Base-by-base conservation (phyloP, 1,140 invertebrate genomes). In the Drosophila nebulosa region DNA sequence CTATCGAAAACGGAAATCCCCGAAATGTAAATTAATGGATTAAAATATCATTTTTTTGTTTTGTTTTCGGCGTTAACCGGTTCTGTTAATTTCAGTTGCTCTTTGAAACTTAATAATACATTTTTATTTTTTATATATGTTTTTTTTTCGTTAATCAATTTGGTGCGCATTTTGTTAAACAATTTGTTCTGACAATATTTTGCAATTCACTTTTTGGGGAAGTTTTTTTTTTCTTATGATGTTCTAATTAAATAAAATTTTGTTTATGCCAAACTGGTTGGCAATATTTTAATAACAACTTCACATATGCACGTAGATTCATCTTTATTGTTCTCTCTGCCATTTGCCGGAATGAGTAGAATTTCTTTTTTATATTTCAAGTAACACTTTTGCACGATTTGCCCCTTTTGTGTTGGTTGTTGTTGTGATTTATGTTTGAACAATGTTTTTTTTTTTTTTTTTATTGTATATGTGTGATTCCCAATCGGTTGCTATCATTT, bases 21-120 rank as follows among this genome's bases (percentile, higher is more conserved):
- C 81, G 27, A 88, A 86, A 86, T 86, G 81, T 81, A 88, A 86
- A 86, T 88, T 81, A 86, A 86, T 86, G 58, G 61, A 78, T 86
- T 61, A 66, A 64, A 67, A 74, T 76, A 78, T 74, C 46, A 76
- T 66, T 74, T 26, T 58, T 36, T 65, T 59, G 35, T 67, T 71
- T 26, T 53, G 6, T 10, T 32, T 32, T 32, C 57, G 21, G 26
- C 24, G 35, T 10, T 24, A 39, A 88, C 81, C 78, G 78, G 81
- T 88, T 86, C 53, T 30, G 27, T 61, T 74, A 74, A 77, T 69
- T 77, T n/a, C n/a, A 32, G 61, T 77, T 74, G 65, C 61, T 79
- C 81, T 69, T 74, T 74, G 50, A 39, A 74, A 67, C 61, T 68
- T 66, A 58, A 65, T 77, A 72, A 63, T 73, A 36, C 69, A 65